A percentile compares a stretch with the other conserved stretches of the same genome.
Evolutionary conservation across 1,140 invertebrate species (phyloP).

Genomic region (Eulimnadia texana): DNA sequence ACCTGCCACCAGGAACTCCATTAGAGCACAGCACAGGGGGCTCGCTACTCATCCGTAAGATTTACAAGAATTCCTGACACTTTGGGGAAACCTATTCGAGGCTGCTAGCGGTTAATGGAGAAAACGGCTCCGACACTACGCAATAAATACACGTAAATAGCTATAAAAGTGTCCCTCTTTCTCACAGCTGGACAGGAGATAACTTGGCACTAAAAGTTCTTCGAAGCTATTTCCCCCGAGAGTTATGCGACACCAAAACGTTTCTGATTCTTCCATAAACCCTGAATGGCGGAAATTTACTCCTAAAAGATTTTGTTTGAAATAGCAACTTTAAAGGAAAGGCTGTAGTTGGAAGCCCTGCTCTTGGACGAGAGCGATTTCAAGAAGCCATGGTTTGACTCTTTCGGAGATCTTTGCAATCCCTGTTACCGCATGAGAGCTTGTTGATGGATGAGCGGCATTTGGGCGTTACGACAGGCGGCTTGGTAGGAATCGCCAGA

Average conservation of each 20-base stretch:
- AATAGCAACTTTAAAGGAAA: no score
- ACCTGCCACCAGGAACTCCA: background rate
- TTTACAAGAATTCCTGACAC: background rate
- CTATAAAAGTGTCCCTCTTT: background rate
- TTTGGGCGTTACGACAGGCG: background rate
- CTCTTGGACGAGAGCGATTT: background rate
- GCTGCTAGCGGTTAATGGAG: background rate
- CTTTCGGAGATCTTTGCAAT: background rate
- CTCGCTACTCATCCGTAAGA: background rate
- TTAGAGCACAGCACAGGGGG: background rate
- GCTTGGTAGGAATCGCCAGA: background rate
- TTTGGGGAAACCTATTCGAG: background rate
- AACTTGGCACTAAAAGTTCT: no score
- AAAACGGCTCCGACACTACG: background rate
- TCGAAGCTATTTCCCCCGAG: no score
- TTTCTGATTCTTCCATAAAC: no score
- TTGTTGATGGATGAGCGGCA: background rate
- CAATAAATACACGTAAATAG: background rate
- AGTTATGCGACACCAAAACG: no score
- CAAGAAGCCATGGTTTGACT: background rate
- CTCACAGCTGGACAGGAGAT: background rate
- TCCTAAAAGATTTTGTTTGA: no score
- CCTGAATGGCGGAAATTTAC: no score
- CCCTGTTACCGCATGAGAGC: background rate
- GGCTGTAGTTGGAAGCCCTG: no score